Evolutionary conservation across 2,113 vertebrate genomes (phyloP), one percentile per base, ranked within the genome.

Genomic region (Steatornis caripensis): DNA sequence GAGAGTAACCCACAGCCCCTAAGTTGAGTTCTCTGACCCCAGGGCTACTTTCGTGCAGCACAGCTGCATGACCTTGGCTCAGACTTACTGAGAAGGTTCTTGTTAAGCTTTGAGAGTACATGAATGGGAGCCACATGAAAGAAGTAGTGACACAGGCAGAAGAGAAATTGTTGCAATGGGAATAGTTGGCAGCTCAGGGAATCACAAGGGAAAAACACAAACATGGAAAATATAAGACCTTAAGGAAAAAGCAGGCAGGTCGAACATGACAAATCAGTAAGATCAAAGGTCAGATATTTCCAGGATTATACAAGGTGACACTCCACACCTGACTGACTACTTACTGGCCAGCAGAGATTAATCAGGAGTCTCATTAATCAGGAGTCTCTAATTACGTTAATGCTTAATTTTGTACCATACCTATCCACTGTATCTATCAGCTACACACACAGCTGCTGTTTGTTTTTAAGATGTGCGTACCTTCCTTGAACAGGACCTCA

Each of bases 91-190:
- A 76, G 68, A 70, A 74, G 41, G 60, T 37, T 60, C 26, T 10
- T 85, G 53, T 72, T 72, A 80, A 90, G 69, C 24, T 90, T 72
- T 83, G 66, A 80, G 61, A 93, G 7, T 30, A 69, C 70, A 41
- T 54, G 49, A 93, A 77, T 20, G 14, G 26, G 32, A 97, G 37
- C 41, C 49, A 62, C 26, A 18, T 43, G 48, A 90, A 90, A 65
- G 69, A 88, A 92, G 41, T n/a, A 84, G 74, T 84, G 86, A 84
- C 37, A 81, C 7, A 36, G 49, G 60, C 46, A 88, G 80, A 90
- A 93, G 91, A 92, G 60, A 84, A 95, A 87, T 81, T 78, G 43
- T 92, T 89, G 60, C 68, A 70, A 57, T 65, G 86, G 37, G 37
- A 81, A 24, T 7, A 81, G 68, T 4, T 89, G 80, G 76, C 89